Evolutionary conservation across 2,888 invertebrate species (phyloP).

Genomic region (Noctua pronuba): DNA sequence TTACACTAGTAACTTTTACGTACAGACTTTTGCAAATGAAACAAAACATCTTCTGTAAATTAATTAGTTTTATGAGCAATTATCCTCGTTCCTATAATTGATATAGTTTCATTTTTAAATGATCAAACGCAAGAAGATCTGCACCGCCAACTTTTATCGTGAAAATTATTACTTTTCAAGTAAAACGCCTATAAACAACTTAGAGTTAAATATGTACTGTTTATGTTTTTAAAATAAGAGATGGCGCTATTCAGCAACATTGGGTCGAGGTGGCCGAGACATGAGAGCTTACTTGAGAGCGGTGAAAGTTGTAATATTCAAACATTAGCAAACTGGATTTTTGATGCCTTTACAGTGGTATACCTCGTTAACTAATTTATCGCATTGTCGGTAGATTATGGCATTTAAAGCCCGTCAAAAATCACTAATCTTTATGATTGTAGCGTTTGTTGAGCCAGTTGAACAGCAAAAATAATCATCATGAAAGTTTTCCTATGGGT

Average conservation of each 20-base stretch:
- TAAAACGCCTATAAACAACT: constrained; percentile 35
- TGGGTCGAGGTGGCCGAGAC: background rate
- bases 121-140: constrained; percentile 1
- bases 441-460: background rate
- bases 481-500: background rate
- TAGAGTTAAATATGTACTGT: constrained; percentile 33
- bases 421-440: background rate
- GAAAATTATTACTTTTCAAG: constrained; percentile 14
- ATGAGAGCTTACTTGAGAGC: constrained; percentile 18
- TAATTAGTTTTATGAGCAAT: constrained; percentile 61
- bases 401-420: background rate
- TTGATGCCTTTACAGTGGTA: background rate
- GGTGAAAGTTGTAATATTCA: constrained; percentile 11
- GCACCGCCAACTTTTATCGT: constrained; percentile 11
- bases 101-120: constrained; percentile 32
- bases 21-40: constrained; percentile 77
- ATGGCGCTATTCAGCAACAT: constrained; percentile 69
- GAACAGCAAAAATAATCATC: background rate
- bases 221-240: constrained; percentile 67
- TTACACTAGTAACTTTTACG: constrained; percentile 72
- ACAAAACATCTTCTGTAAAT: constrained; percentile 60
- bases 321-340: constrained; percentile 1
- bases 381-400: background rate
- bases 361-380: background rate
- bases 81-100: constrained; percentile 44